Evolutionary conservation across 1,140 invertebrate genomes (phyloP).

Genomic region (Drosophila saltans): DNA sequence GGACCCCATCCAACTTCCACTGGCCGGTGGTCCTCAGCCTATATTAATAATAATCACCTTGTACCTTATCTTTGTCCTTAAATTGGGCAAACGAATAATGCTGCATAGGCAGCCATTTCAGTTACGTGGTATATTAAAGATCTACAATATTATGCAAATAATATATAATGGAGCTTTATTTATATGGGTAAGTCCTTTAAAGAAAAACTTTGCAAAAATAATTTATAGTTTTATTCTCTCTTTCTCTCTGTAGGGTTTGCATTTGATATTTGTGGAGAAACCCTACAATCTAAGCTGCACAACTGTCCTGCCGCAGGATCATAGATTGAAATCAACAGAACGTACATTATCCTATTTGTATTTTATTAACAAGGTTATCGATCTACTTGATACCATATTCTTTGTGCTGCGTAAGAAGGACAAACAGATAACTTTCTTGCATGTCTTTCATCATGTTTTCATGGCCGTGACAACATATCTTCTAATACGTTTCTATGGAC

Average conservation of each 20-base stretch:
- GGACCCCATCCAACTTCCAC: constrained; percentile 80
- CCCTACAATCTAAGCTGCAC: constrained; percentile 41
- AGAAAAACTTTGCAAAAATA: too few species aligned
- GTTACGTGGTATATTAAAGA: constrained; percentile 88
- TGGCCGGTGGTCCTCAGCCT: constrained; percentile 89
- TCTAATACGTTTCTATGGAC: constrained; percentile 22
- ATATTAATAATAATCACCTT: constrained; percentile 87
- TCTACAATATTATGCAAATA: constrained; percentile 91
- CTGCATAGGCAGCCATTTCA: constrained; percentile 90
- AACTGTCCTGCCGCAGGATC: constrained; percentile 36
- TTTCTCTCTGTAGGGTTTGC: neutral
- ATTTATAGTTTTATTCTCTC: neutral
- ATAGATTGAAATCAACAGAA: constrained; percentile 37
- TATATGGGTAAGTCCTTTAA: constrained; percentile 25
- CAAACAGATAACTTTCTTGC: constrained; percentile 54
- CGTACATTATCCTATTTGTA: constrained; percentile 36
- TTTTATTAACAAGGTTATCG: constrained; percentile 51
- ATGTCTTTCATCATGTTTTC: constrained; percentile 85
- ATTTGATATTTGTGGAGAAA: constrained; percentile 16
- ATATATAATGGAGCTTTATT: constrained; percentile 38
- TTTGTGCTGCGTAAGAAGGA: constrained; percentile 62
- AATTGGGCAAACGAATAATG: constrained; percentile 90
- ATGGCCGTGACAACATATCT: constrained; percentile 35
- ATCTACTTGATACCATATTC: constrained; percentile 58
- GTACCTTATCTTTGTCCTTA: constrained; percentile 88